These are phyloP conservation scores for Galago senegalensis DNA, from an alignment of 2,797 vertebrate genomes.

Conservation along the genomic window DNA sequence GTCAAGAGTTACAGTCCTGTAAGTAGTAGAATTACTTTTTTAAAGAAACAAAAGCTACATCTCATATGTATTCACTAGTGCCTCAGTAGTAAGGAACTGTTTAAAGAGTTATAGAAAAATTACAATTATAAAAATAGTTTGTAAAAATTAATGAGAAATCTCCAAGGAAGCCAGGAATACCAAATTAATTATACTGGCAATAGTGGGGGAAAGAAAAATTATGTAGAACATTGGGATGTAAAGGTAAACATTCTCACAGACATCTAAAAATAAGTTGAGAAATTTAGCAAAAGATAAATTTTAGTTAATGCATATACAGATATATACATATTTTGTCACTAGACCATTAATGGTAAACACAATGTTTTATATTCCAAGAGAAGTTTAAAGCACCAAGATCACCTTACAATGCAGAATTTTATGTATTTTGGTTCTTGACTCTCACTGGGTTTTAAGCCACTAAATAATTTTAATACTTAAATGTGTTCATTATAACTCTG, in stretches of 20 bases:
- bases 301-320: neutral
- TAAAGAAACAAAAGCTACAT: constrained; percentile 62
- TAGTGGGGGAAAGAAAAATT: neutral
- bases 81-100: neutral
- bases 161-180: neutral
- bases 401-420: neutral
- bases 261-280: neutral
- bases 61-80: neutral
- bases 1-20: constrained; percentile 92
- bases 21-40: constrained; percentile 77
- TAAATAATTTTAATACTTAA: neutral
- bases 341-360: neutral
- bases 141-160: neutral
- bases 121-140: neutral
- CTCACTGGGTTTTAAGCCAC: neutral
- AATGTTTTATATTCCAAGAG: neutral
- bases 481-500: neutral
- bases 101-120: neutral
- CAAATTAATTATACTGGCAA: neutral
- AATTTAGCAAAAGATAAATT: neutral
- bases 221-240: neutral
- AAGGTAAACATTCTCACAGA: neutral
- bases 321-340: neutral
- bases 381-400: neutral
- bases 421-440: neutral